Evolutionary conservation across 2,113 vertebrate species (phyloP), one percentile per base, ranked within the genome.

Genomic region (Chloebia gouldiae): DNA sequence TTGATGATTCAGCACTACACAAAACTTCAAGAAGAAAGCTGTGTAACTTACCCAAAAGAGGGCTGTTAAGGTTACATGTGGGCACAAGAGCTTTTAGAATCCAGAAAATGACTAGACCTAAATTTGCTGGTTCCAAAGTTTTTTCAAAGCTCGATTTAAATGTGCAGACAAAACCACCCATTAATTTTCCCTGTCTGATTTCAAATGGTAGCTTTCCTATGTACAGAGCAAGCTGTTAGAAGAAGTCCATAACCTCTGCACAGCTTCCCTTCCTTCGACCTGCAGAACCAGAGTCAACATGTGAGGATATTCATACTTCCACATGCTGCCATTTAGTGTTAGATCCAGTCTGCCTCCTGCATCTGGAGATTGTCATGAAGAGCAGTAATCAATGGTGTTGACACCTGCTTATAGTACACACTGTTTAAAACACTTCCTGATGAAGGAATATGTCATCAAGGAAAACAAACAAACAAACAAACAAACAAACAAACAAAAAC

Each of bases 91-190:
- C 27, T 76, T 81, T 42, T 35, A 45, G 44, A 85, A 59, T 45
- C 24, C 19, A 7, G 3, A 50, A 69, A 51, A 64, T 39, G 1
- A 22, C 16, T 51, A 50, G 18, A 25, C 5, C 66, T 81, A 50
- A 80, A 78, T 56, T 68, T 20, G 1, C 39, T 68, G 72, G 33
- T 61, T 37, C 39, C 37, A 30, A 47, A 27, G 30, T 73, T 85
- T 65, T 7, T 89, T 88, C 86, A 78, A 94, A 94, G 24, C 15
- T 72, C 81, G n/a, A 14, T 86, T 85, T 83, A 85, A 40, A 37
- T 82, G 13, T 64, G 28, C 23, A 63, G 35, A 37, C 10, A 37
- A 1, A 1, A 87, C 66, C 28, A 60, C 22, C 51, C 28, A n/a
- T 53, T 53, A 73, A n/a, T 63, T 80, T 88, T 51, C 86, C 35